A percentile compares a stretch with the other conserved stretches of the same genome.
These are phyloP conservation scores for Myrmecophaga tridactyla DNA, from an alignment of 2,113 vertebrate species.

Conservation along the genomic window DNA sequence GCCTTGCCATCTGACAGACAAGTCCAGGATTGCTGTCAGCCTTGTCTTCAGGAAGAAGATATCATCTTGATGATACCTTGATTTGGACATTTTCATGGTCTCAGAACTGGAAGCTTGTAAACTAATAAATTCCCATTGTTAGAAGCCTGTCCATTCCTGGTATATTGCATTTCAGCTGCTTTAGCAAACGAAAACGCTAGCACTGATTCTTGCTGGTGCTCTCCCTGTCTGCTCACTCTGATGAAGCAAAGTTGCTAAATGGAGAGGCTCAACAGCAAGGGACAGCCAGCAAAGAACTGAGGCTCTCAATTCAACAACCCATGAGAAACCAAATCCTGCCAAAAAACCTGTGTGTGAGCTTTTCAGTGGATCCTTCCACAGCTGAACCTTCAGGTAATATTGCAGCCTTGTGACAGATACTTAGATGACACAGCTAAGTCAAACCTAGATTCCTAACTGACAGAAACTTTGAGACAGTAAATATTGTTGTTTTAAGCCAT, in stretches of 20 bases:
- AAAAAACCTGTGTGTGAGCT: not conserved
- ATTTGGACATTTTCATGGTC: no score
- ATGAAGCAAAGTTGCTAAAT: not conserved
- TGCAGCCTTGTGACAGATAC: not conserved
- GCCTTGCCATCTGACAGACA: no score
- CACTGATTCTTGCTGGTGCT: not conserved
- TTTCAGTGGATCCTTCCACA: not conserved
- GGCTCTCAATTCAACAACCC: no score
- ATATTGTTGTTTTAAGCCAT: not conserved
- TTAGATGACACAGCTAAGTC: not conserved
- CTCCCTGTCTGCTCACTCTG: not conserved
- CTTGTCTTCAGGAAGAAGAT: no score
- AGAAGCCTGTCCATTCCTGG: no score
- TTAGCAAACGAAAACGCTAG: not conserved
- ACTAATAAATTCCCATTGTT: no score
- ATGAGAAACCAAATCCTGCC: not conserved
- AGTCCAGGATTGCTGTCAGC: no score
- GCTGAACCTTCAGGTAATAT: not conserved
- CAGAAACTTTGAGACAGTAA: not conserved
- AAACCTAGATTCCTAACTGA: not conserved
- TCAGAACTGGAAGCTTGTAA: no score
- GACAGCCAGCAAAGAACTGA: no score
- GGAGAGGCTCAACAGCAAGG: not conserved
- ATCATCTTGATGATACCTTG: no score
- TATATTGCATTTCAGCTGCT: no score